Evolutionary conservation across 1,140 invertebrate genomes (phyloP).

Genomic region (Oppia nitens): DNA sequence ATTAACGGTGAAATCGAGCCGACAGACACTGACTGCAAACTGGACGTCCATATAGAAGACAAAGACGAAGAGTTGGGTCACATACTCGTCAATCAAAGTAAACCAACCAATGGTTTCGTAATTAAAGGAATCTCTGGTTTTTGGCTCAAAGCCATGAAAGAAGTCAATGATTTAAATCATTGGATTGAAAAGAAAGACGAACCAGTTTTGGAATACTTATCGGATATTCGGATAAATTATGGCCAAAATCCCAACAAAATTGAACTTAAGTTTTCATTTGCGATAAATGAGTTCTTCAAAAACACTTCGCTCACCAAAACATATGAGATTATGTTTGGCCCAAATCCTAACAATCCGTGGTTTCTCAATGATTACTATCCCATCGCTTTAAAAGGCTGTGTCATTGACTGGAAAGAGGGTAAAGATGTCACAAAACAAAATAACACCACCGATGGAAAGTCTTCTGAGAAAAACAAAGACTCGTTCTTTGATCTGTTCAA

Average conservation of each 20-base stretch:
- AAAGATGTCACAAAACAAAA: background rate
- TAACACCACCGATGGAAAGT: background rate
- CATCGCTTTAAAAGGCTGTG: background rate
- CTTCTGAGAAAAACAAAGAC: background rate
- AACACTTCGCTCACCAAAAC: background rate
- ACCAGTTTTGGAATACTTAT: background rate
- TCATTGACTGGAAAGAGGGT: background rate
- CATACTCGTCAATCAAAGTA: background rate
- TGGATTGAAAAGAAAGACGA: background rate
- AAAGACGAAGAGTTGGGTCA: background rate
- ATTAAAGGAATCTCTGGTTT: background rate
- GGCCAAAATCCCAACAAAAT: background rate
- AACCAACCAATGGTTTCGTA: background rate
- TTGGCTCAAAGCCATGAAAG: background rate
- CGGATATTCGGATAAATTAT: background rate
- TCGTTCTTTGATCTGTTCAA: background rate
- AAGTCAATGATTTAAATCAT: background rate
- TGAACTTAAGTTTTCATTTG: background rate
- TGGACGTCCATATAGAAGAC: too few relatives aligned
- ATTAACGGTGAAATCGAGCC: background rate
- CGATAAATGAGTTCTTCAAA: background rate
- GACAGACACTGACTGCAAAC: background rate
- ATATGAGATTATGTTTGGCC: background rate
- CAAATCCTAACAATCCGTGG: background rate
- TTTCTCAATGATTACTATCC: background rate